These are phyloP conservation scores for Diabrotica virgifera DNA, from an alignment of 1,140 invertebrate genomes.

Conservation along the genomic window DNA sequence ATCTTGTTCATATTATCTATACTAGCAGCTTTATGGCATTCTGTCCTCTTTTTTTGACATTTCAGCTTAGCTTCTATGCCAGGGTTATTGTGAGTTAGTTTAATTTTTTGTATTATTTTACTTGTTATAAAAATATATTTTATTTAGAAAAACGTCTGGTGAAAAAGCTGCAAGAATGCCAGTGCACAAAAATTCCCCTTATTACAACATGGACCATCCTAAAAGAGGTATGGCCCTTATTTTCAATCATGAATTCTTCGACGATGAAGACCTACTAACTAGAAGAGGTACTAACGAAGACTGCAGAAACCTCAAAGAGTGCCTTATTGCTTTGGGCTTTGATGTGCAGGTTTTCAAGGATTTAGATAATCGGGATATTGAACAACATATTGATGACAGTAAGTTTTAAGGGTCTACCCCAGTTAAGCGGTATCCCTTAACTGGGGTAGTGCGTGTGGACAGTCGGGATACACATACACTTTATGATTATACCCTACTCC, in stretches of 20 bases:
- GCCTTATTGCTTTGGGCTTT: conserved; percentile 56
- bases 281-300: conserved; percentile 52
- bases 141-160: conserved; percentile 23
- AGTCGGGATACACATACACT: no score
- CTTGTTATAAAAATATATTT: conserved; percentile 2
- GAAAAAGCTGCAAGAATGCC: conserved; percentile 57
- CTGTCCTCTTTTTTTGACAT: no score
- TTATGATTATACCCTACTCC: no score
- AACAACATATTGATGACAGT: conserved; percentile 50
- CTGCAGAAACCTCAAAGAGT: conserved; percentile 45
- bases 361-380: conserved; percentile 52
- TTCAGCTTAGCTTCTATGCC: no score
- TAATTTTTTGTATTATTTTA: background rate
- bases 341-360: conserved; percentile 59
- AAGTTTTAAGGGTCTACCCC: conserved; percentile 18
- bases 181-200: conserved; percentile 62
- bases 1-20: no score
- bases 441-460: no score
- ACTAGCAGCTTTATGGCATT: no score
- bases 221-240: conserved; percentile 80
- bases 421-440: no score
- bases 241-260: conserved; percentile 85
- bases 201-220: conserved; percentile 86
- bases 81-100: no score
- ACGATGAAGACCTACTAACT: conserved; percentile 47